Conservation (phyloP, 2,113 vertebrate species). For the Martes martes region DNA sequence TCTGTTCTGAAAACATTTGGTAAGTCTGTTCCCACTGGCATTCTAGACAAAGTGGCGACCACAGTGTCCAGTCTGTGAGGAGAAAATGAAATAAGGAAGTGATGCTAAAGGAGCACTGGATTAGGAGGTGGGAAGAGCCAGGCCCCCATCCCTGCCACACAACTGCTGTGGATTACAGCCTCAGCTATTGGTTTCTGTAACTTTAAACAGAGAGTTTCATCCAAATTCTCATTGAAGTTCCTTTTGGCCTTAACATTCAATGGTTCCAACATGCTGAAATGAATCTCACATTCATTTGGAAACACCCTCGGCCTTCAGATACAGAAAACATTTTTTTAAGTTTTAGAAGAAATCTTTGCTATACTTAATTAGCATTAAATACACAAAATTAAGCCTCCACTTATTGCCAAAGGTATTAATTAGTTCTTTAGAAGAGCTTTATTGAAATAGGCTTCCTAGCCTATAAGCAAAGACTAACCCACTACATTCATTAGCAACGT, state of each 20-base stretch:
- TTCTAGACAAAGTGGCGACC: background rate
- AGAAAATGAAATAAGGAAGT: background rate
- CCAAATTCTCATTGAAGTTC: background rate
- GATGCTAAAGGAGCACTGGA: background rate
- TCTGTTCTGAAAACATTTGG: background rate
- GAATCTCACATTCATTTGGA: background rate
- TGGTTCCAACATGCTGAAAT: background rate
- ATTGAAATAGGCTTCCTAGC: background rate
- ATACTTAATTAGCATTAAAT: background rate
- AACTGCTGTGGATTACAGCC: too few relatives aligned
- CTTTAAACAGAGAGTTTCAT: background rate
- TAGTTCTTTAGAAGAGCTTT: background rate
- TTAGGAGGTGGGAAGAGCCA: rapidly evolving
- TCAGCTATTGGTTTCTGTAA: background rate
- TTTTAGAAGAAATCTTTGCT: conserved; percentile 28
- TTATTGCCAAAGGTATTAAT: background rate
- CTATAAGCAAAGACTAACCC: background rate
- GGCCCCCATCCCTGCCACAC: rapidly evolving
- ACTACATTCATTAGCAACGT: background rate
- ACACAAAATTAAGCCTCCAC: background rate
- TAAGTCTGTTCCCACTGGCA: background rate
- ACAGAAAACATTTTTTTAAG: background rate
- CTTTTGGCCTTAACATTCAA: background rate
- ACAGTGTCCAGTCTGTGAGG: background rate
- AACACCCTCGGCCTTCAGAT: background rate